Conservation (phyloP, 1,140 invertebrate genomes). For the Orchesella cincta region DNA sequence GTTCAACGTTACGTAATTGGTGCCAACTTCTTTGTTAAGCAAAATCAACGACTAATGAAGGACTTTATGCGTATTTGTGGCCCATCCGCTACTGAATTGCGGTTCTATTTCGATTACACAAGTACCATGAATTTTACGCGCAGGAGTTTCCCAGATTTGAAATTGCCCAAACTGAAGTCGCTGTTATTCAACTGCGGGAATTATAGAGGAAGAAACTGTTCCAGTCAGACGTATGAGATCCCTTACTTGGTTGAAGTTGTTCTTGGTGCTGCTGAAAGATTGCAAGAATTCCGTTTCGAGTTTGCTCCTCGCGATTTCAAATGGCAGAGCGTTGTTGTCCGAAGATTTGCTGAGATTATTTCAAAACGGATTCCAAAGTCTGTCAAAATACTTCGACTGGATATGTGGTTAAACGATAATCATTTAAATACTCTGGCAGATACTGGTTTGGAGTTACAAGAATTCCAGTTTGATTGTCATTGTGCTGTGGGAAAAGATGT, state of each 20-base stretch:
- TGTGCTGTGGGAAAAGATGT: not conserved
- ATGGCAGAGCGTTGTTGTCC: not conserved
- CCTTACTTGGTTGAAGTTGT: conserved; percentile 2
- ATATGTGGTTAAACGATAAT: not conserved
- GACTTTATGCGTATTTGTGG: conserved; percentile 15
- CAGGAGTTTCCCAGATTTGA: not conserved
- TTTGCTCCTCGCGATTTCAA: not conserved
- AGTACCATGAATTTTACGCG: not conserved
- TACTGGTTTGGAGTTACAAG: not conserved
- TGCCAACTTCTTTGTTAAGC: conserved; percentile 3
- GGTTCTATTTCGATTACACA: not conserved
- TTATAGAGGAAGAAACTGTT: not conserved
- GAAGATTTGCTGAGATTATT: not conserved
- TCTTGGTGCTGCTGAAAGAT: not conserved
- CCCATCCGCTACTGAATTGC: not conserved
- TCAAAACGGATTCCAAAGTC: not conserved
- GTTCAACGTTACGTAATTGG: not conserved
- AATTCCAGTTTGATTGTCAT: not conserved
- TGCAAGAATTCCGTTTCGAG: conserved; percentile 22
- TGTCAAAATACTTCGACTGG: not conserved
- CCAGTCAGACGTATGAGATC: not conserved
- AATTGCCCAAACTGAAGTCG: not conserved
- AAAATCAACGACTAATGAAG: conserved; percentile 17
- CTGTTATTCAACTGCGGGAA: not conserved
- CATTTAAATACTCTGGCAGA: not conserved